Evolutionary conservation across 2,113 vertebrate genomes (phyloP).

Genomic region (Tauraco erythrolophus): DNA sequence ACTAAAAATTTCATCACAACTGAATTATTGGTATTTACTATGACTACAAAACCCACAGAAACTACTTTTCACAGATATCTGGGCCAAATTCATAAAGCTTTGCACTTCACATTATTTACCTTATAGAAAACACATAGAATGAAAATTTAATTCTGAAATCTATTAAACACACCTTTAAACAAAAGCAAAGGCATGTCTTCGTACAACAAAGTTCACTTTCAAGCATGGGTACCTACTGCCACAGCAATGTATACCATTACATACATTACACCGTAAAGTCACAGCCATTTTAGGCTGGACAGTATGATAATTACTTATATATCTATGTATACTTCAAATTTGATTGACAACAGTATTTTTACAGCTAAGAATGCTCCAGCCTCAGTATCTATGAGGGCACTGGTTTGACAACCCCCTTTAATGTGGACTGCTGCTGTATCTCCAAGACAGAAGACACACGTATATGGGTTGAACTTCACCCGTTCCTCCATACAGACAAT

Average conservation of each 20-base stretch:
- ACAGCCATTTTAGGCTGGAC: neutral
- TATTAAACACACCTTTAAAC: neutral
- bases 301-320: neutral
- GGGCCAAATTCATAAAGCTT: neutral
- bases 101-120: neutral
- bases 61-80: neutral
- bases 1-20: neutral
- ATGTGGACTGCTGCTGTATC: neutral
- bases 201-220: neutral
- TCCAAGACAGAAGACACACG: neutral
- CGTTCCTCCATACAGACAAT: neutral
- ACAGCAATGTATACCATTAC: neutral
- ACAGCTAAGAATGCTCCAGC: neutral
- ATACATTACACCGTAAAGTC: neutral
- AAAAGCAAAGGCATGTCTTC: neutral
- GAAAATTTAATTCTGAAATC: neutral
- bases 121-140: neutral
- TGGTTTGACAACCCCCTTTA: neutral
- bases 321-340: neutral
- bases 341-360: neutral
- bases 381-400: neutral
- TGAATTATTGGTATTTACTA: neutral
- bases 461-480: rapidly evolving
- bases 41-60: neutral
- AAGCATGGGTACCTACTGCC: neutral